Percentiles rank a stretch among this genome's conserved stretches.
Evolutionary conservation across 2,797 vertebrate genomes (phyloP).

Genomic region (Thalassophryne amazonica): DNA sequence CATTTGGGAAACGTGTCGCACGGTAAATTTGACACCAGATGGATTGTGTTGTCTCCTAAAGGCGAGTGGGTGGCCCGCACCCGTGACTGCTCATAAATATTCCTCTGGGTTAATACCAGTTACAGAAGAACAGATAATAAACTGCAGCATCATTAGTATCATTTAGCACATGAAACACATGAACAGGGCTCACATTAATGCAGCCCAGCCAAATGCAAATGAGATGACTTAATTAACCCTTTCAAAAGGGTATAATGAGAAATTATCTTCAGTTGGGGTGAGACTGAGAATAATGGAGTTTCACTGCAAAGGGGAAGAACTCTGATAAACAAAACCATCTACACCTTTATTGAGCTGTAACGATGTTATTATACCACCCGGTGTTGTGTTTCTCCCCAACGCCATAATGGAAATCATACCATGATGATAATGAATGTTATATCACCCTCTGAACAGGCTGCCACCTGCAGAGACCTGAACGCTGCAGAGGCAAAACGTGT

Average conservation of each 20-base stretch:
- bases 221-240: constrained; percentile 11
- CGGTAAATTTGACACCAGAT: too few relatives aligned
- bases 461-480: not conserved
- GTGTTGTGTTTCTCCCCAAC: too few relatives aligned
- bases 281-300: not conserved
- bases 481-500: too few relatives aligned
- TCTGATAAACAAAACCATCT: too few relatives aligned
- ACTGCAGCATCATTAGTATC: constrained; percentile 4
- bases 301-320: not conserved
- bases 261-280: not conserved
- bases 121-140: constrained; percentile 10
- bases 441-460: not conserved
- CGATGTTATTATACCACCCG: too few relatives aligned
- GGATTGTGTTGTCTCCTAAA: too few relatives aligned
- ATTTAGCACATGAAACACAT: constrained; percentile 3
- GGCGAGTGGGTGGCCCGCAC: not conserved
- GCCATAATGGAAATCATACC: too few relatives aligned
- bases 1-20: not conserved
- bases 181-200: not conserved
- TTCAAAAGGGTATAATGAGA: constrained; percentile 2
- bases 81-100: not conserved
- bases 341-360: too few relatives aligned
- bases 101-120: constrained; percentile 1
- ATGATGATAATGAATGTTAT: constrained; percentile 9
- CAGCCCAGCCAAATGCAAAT: not conserved